A percentile compares a stretch with the other conserved stretches of the same genome.
These are phyloP conservation scores for Distichodus sexfasciatus DNA, from an alignment of 2,797 vertebrate species.

Conservation along the genomic window DNA sequence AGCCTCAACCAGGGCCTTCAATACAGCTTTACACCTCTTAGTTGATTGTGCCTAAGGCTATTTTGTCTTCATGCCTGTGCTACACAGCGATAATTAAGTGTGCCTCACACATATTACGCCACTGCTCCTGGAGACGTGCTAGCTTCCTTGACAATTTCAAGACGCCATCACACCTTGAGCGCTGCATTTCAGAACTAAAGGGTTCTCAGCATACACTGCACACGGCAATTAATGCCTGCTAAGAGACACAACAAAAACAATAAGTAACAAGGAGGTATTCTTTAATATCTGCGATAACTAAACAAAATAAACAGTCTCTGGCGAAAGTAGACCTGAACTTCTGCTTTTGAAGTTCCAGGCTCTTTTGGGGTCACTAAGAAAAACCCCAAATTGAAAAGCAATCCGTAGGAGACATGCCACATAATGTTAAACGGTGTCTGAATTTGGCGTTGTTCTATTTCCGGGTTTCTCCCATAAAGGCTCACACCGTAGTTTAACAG, in stretches of 20 bases:
- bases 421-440: neutral
- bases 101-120: constrained; percentile 12
- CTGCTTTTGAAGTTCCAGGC: neutral
- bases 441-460: neutral
- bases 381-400: neutral
- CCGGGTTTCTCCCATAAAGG: neutral
- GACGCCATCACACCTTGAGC: neutral
- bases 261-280: neutral
- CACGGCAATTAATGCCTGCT: constrained; percentile 6
- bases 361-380: neutral
- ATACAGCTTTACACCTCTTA: neutral
- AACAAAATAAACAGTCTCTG: neutral
- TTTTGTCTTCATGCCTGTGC: constrained; percentile 27
- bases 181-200: neutral
- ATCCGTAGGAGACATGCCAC: no score
- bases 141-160: constrained; percentile 4
- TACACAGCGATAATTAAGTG: constrained; percentile 31
- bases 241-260: neutral
- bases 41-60: constrained; percentile 2
- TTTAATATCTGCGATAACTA: neutral
- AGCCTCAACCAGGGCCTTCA: neutral
- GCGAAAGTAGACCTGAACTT: neutral
- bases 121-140: constrained; percentile 7
- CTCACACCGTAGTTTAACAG: neutral
- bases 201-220: neutral